Base-by-base conservation (phyloP, 2,113 vertebrate genomes). In the Oncorhynchus nerka region DNA sequence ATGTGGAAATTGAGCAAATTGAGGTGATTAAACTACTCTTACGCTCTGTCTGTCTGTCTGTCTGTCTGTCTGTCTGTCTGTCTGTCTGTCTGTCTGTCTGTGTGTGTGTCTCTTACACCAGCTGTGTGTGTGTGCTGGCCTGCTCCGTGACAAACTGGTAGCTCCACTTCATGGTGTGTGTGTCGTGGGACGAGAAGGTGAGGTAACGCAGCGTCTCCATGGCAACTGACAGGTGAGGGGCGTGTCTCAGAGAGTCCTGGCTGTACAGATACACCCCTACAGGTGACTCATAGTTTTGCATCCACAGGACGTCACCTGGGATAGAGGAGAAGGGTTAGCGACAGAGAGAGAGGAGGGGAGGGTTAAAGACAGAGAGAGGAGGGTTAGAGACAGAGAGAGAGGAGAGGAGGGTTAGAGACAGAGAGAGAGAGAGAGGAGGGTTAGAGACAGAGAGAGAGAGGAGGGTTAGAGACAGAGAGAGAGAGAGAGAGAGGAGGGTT, bases 181-280 rank as follows among this genome's bases (percentile, higher is more conserved):
- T 91, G 49, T 86, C 75, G 28, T 70, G 84, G 79, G 96, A 94
- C 80, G 93, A 95, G 82, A 99, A 95, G 4, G 94, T 95, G 20
- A 99, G 95, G 83, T 96, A 98, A 65, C 96, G 97, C 62, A 99
- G 89, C 0, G 97, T 99, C 83, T 99, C 98, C 88, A 92, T 91
- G 81, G 97, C 97, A 45, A 99, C 86, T 0, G 96, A 97, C 85
- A 97, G 93, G 84, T 97, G 97, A 2, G 95, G 95, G 4, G 96
- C 83, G 4, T 96, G 95, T 55, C 85, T 94, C 55, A 99, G 91
- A 22, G 95, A 94, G 78, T 99, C 97, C 70, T 96, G 95, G 19
- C 95, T 93, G 94, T 97, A 99, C 73, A 95, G 64, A 59, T 98
- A 99, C 71, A 99, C 86, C 2, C 96, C 0, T 66, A 99, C 97